Evolutionary conservation across 2,888 invertebrate genomes (phyloP).

Genomic region (Horisme vitalbata): DNA sequence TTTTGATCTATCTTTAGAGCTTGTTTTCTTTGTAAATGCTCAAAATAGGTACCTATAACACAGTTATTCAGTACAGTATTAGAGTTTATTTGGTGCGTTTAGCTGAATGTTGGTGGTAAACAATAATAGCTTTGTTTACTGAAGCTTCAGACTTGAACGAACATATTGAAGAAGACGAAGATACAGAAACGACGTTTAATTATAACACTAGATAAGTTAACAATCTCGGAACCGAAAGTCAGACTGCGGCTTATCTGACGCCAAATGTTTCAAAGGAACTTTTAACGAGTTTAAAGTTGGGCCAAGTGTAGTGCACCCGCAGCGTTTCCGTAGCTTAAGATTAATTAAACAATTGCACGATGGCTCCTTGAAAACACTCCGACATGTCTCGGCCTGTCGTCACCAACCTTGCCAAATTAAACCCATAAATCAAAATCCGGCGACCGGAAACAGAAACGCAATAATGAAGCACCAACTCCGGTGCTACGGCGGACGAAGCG

Average conservation of each 20-base stretch:
- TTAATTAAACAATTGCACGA: conserved; percentile 83
- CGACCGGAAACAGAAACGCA: conserved; percentile 76
- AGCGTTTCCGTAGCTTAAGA: conserved; percentile 74
- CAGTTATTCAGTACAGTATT: too few species aligned
- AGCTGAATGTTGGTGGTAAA: not conserved
- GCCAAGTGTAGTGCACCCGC: conserved; percentile 78
- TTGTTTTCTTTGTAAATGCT: too few species aligned
- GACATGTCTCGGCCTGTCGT: conserved; percentile 81
- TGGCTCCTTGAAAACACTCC: conserved; percentile 81
- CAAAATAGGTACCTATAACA: too few species aligned
- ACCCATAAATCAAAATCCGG: conserved; percentile 79
- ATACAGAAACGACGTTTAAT: conserved; percentile 67
- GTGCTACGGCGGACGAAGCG: conserved; percentile 51
- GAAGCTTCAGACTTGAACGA: conserved; percentile 12
- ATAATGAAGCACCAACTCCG: conserved; percentile 72
- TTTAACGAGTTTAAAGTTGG: conserved; percentile 83
- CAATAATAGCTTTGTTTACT: conserved; percentile 8
- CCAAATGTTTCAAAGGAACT: conserved; percentile 82
- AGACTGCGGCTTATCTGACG: conserved; percentile 81
- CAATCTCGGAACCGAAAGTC: conserved; percentile 75
- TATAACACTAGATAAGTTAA: conserved; percentile 79
- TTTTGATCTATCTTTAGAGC: too few species aligned
- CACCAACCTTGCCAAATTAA: conserved; percentile 82
- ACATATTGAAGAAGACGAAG: conserved; percentile 19
- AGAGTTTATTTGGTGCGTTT: too few species aligned